Base-by-base conservation (phyloP, 2,113 vertebrate genomes). In the Proterorhinus semilunaris region DNA sequence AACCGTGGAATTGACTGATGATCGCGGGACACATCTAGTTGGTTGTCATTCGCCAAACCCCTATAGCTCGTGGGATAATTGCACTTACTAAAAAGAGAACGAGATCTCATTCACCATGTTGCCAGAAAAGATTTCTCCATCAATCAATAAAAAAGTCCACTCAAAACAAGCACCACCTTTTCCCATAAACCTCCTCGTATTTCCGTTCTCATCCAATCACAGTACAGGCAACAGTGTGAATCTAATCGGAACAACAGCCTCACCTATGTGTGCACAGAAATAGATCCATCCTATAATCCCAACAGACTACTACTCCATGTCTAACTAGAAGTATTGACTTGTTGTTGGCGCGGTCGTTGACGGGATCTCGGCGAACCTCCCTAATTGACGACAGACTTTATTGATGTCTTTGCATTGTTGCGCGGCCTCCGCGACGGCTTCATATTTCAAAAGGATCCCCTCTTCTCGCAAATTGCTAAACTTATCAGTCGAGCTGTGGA, bases 361-460 rank as follows among this genome's bases (percentile, higher is more conserved):
- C 68, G 64, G 17, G 67, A 51, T 43, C 62, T 50, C 51, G 69
- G 51, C 45, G 74, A 71, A 74, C 47, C 21, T 43, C 10, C 57
- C 43, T 71, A 69, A 82, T 80, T 71, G 83, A 78, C 66, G 74
- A 68, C 46, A 13, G 47, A 43, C 51, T 10, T 4, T 16, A 63
- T 16, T 52, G 47, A 69, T 68, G 68, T 59, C 66, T 62, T 54
- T 68, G 46, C 54, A 66, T 62, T 71, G 65, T 67, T 53, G 65
- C n/a, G 65, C 58, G 59, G 12, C 4, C 21, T 8, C 47, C 9
- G 17, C 27, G 57, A 65, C 21, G 7, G 59, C 65, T 12, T 74
- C 69, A 64, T 77, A 59, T 76, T 79, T 81, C 21, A 72, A 5
- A 55, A 46, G 8, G 45, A 44, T 52, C 44, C 36, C 42, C 12